Evolutionary conservation across 2,888 invertebrate genomes (phyloP).

Genomic region (Artemia sinica): DNA sequence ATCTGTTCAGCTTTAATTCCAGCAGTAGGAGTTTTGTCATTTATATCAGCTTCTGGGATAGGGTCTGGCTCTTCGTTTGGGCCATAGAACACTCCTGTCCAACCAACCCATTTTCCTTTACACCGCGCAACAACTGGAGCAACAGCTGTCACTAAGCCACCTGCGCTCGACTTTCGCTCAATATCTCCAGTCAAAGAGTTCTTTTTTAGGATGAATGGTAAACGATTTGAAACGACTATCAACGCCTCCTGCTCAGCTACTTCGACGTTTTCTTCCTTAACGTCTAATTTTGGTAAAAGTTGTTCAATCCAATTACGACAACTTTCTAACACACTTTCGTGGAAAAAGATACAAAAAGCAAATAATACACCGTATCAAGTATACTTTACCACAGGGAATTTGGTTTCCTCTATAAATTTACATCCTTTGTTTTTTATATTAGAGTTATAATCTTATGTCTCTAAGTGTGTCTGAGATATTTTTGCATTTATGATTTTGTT

Average conservation of each 20-base stretch:
- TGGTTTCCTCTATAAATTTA: too few relatives aligned
- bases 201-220: slow-evolving; percentile 66
- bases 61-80: slow-evolving; percentile 26
- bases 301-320: too few relatives aligned
- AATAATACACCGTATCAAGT: too few relatives aligned
- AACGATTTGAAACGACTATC: slow-evolving; percentile 75
- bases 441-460: too few relatives aligned
- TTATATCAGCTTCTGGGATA: slow-evolving; percentile 32
- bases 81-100: slow-evolving; percentile 32
- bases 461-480: too few relatives aligned
- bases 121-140: slow-evolving; percentile 33
- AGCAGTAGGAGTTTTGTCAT: slow-evolving; percentile 31
- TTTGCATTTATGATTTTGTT: too few relatives aligned
- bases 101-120: slow-evolving; percentile 34
- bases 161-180: slow-evolving; percentile 55
- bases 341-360: too few relatives aligned
- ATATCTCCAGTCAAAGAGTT: slow-evolving; percentile 51
- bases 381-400: too few relatives aligned
- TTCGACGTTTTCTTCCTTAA: slow-evolving; percentile 18
- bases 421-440: too few relatives aligned
- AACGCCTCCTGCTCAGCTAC: slow-evolving; percentile 30
- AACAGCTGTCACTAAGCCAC: slow-evolving; percentile 34
- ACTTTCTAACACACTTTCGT: too few relatives aligned
- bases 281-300: background rate
- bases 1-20: slow-evolving; percentile 32